Conservation (phyloP, 2,797 vertebrate genomes). For the Diplodus sargus region DNA sequence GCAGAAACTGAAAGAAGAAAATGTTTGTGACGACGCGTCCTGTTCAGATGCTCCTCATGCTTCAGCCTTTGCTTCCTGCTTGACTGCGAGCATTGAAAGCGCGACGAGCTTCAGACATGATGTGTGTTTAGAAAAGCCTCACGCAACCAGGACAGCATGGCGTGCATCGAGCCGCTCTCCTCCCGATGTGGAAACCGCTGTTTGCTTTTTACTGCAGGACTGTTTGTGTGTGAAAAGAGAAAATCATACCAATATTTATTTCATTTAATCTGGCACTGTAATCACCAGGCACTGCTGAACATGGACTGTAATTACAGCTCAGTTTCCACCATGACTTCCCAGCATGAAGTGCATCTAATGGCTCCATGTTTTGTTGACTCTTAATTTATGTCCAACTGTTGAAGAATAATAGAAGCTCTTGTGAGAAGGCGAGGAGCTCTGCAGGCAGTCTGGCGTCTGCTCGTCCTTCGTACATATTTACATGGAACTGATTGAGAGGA, state of each 20-base stretch:
- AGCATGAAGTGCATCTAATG: constrained; percentile 1
- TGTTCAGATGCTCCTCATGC: constrained; percentile 51
- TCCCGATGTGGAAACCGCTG: constrained; percentile 27
- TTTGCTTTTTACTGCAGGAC: constrained; percentile 46
- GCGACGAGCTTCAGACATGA: constrained; percentile 47
- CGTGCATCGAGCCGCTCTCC: constrained; percentile 26
- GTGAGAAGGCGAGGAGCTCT: neutral
- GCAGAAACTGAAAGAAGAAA: constrained; percentile 23
- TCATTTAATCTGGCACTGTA: neutral
- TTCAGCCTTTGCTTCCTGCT: constrained; percentile 65
- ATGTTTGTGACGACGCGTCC: constrained; percentile 21
- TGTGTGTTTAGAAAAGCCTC: constrained; percentile 55
- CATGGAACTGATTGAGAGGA: constrained; percentile 52
- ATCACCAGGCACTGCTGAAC: constrained; percentile 15
- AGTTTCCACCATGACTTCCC: constrained; percentile 31
- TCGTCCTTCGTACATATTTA: constrained; percentile 47
- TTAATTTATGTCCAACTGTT: neutral
- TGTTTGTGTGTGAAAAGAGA: constrained; percentile 53
- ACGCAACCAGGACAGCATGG: constrained; percentile 49
- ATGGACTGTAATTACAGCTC: constrained; percentile 18
- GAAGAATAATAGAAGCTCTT: constrained; percentile 17
- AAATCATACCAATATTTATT: constrained; percentile 39
- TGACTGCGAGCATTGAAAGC: constrained; percentile 35
- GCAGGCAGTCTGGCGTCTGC: neutral
- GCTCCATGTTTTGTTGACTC: constrained; percentile 18